phyloP scores from a whole-genome alignment of 2,888 invertebrate genomes.

The Orchestes rusci region DNA sequence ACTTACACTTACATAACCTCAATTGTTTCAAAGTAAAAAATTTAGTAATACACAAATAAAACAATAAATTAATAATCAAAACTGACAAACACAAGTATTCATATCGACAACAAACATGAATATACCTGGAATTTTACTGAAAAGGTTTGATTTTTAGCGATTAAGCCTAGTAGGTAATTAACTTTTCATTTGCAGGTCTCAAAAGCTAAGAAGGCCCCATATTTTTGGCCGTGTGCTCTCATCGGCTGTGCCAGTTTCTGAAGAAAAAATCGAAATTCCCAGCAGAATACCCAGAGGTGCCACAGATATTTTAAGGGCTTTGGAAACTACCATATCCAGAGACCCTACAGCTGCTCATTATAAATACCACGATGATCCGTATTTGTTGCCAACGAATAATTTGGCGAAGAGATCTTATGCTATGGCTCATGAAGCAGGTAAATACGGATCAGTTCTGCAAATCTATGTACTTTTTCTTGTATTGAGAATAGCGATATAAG shows the following conservation, averaged over 20 bases:
- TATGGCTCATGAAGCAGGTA: slow-evolving; percentile 75
- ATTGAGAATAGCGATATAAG: too few species aligned
- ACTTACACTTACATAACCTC: too few species aligned
- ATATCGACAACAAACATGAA: too few species aligned
- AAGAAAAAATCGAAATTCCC: slow-evolving; percentile 54
- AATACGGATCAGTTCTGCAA: neutral
- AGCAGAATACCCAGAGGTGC: slow-evolving; percentile 65
- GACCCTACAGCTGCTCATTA: slow-evolving; percentile 85
- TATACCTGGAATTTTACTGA: slow-evolving; percentile 7
- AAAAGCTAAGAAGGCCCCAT: slow-evolving; percentile 6
- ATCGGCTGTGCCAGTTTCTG: too few species aligned
- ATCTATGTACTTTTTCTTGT: too few species aligned
- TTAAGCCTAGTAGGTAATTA: neutral
- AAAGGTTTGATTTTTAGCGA: slow-evolving; percentile 1
- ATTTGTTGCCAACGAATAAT: slow-evolving; percentile 69
- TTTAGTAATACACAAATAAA: too few species aligned
- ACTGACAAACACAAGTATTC: too few species aligned
- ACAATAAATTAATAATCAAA: too few species aligned
- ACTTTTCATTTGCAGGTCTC: slow-evolving; percentile 8
- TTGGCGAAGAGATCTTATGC: slow-evolving; percentile 63
- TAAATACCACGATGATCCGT: slow-evolving; percentile 90
- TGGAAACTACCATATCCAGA: slow-evolving; percentile 64
- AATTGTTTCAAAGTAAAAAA: too few species aligned
- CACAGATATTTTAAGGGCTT: slow-evolving; percentile 74
- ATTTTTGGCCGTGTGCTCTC: slow-evolving; percentile 15